A percentile compares a stretch with the other conserved stretches of the same genome.
phyloP scores from a whole-genome alignment of 2,888 invertebrate species.

The Gisinianus flammeolus region DNA sequence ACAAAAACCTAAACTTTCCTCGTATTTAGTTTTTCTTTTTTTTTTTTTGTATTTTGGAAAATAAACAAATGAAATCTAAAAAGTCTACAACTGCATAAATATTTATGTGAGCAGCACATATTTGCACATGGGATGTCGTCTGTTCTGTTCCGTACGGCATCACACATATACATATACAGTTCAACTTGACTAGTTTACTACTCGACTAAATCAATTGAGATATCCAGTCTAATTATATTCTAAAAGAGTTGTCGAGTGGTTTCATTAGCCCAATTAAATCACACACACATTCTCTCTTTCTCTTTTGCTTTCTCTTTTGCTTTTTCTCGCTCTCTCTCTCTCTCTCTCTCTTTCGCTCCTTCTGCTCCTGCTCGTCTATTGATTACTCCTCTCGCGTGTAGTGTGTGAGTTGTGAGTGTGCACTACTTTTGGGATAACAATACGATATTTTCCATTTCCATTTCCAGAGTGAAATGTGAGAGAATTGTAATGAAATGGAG shows the following conservation, averaged over 20 bases:
- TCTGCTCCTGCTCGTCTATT: too few relatives aligned
- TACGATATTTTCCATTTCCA: not conserved
- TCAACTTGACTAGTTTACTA: too few relatives aligned
- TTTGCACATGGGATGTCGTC: too few relatives aligned
- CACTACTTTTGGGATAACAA: not conserved
- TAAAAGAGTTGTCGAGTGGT: not conserved
- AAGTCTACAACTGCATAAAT: too few relatives aligned
- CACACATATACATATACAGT: too few relatives aligned
- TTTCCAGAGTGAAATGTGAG: not conserved
- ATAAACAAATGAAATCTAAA: slow-evolving; percentile 4
- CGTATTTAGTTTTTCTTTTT: too few relatives aligned
- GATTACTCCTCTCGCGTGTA: not conserved
- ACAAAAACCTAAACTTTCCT: not conserved
- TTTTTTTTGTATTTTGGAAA: not conserved
- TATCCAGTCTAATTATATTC: too few relatives aligned
- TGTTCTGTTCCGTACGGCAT: too few relatives aligned
- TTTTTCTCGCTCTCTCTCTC: not conserved
- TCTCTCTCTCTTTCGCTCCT: not conserved
- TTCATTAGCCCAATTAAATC: not conserved
- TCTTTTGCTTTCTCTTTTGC: not conserved
- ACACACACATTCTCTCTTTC: not conserved
- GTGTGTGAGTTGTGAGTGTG: not conserved
- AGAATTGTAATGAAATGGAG: not conserved
- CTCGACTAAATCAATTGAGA: too few relatives aligned
- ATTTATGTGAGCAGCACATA: too few relatives aligned